Base-by-base conservation (phyloP, 2,888 invertebrate genomes). In the Anthophora plumipes region DNA sequence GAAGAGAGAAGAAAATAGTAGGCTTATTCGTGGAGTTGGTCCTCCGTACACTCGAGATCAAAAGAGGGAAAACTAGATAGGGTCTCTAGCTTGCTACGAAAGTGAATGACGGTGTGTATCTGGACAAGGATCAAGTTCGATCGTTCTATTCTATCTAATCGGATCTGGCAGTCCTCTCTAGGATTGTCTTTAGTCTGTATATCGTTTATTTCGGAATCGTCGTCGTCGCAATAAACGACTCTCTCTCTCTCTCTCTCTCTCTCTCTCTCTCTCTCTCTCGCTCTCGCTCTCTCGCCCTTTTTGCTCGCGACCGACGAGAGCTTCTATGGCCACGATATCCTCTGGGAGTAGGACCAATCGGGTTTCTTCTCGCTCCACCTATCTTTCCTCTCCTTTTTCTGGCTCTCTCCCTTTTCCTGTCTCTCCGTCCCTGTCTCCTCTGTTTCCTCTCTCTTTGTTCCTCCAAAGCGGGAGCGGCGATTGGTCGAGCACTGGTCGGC, bases 321-420 rank as follows among this genome's bases (percentile, higher is more conserved):
- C 91, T 89, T 87, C 91, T 91, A 92, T 91, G 91, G 91, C 89
- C 90, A 92, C 91, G 89, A 89, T 90, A 89, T 90, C 87, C 91
- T 85, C 88, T 77, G 83, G 75, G 87, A 87, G 87, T 80, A 87
- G 87, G 85, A 89, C 91, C 91, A 92, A 92, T 91, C 89, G 87
- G 87, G 64, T 85, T 80, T 61, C 84, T 86, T 81, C 82, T 85
- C 77, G 89, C 88, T 90, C 90, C 91, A 90, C 91, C 91, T 89
- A 90, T 86, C 86, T 82, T 76, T 75, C 74, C 69, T 61, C 71
- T 67, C n/a, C n/a, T n/a, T n/a, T n/a, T n/a, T n/a, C 60, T 60
- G 37, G 41, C 64, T 50, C 73, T 50, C 57, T 55, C 66, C 17
- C 52, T 43, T 22, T 61, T 43, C 6, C 20, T 41, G 8, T 48